phyloP scores from a whole-genome alignment of 2,797 vertebrate species.

The Petrocephalus sullivani region DNA sequence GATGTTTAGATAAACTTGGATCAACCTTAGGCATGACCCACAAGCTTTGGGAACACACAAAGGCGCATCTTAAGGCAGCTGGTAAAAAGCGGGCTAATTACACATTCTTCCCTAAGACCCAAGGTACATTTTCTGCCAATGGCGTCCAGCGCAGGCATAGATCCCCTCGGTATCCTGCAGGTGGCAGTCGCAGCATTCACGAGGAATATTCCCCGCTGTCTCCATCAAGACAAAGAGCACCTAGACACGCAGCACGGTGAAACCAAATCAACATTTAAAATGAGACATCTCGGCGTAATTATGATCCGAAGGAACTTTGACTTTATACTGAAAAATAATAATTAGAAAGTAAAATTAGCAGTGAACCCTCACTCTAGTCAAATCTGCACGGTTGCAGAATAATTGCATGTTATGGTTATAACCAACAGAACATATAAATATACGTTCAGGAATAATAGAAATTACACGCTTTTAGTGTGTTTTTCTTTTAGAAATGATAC shows the following conservation, averaged over 20 bases:
- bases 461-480: neutral
- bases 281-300: conserved; percentile 13
- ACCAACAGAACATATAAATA: neutral
- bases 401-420: conserved; percentile 1
- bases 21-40: neutral
- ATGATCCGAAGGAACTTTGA: conserved; percentile 15
- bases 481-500: neutral
- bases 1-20: neutral
- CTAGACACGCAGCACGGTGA: conserved; percentile 28
- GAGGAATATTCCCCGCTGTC: conserved; percentile 39
- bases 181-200: conserved; percentile 66
- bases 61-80: neutral
- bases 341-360: conserved; percentile 4
- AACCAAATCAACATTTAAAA: conserved; percentile 12
- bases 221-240: conserved; percentile 56
- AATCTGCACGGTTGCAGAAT: neutral
- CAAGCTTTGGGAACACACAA: neutral
- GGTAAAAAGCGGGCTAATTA: neutral
- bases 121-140: neutral
- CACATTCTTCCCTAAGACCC: neutral
- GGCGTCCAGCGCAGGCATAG: neutral
- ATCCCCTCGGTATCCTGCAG: conserved; percentile 50
- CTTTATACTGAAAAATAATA: conserved; percentile 3
- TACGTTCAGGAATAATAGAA: neutral
- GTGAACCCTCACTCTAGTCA: neutral